phyloP scores from a whole-genome alignment of 2,888 invertebrate genomes.

The Hyalella azteca region DNA sequence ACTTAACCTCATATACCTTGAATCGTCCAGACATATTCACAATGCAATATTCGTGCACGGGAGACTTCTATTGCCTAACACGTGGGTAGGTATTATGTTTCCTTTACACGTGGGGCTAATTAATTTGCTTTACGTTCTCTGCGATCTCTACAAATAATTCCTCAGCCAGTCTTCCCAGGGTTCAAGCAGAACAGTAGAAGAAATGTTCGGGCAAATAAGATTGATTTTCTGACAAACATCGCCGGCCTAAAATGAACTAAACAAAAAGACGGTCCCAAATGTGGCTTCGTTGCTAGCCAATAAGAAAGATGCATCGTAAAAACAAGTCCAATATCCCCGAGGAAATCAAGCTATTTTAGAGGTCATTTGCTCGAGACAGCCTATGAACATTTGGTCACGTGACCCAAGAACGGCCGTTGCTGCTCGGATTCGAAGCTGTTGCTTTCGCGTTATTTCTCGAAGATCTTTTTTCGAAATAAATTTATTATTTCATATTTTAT shows the following conservation, averaged over 20 bases:
- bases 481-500: too few species aligned
- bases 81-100: background rate
- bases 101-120: background rate
- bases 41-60: too few species aligned
- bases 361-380: conserved; percentile 31
- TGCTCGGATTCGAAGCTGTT: too few species aligned
- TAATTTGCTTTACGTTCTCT: background rate
- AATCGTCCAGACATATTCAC: too few species aligned
- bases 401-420: conserved; percentile 15
- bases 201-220: background rate
- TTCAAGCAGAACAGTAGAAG: background rate
- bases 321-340: conserved; percentile 34
- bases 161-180: background rate
- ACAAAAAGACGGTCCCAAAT: conserved; percentile 25
- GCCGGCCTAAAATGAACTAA: background rate
- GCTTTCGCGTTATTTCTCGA: too few species aligned
- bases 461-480: too few species aligned
- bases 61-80: too few species aligned
- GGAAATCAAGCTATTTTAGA: conserved; percentile 37
- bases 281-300: conserved; percentile 17
- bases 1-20: too few species aligned
- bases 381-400: conserved; percentile 30
- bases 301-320: conserved; percentile 37
- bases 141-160: background rate
- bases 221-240: conserved; percentile 16